Conservation (phyloP, 2,113 vertebrate genomes). For the Chrysemys picta region DNA sequence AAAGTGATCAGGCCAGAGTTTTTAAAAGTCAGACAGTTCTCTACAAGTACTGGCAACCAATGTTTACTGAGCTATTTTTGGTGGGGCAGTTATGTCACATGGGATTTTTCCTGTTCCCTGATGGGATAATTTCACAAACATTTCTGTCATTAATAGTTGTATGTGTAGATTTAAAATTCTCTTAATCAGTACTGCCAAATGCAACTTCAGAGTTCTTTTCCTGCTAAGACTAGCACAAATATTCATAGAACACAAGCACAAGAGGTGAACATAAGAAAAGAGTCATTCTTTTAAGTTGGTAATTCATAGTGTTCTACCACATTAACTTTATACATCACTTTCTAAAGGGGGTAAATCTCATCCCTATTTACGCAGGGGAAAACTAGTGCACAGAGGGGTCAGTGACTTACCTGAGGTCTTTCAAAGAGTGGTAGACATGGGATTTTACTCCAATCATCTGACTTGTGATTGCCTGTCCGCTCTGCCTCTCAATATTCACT, state of each 20-base stretch:
- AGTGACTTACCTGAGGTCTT: not conserved
- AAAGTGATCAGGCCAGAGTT: too few species aligned
- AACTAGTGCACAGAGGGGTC: not conserved
- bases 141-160: not conserved
- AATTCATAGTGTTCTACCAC: not conserved
- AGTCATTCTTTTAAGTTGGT: not conserved
- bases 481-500: not conserved
- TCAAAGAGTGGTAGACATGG: not conserved
- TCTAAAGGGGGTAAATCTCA: not conserved
- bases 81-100: not conserved
- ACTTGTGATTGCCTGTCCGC: not conserved
- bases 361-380: not conserved
- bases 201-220: not conserved
- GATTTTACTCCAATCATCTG: not conserved
- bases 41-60: not conserved
- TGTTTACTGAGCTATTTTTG: not conserved
- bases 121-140: not conserved
- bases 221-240: not conserved
- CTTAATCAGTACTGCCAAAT: not conserved
- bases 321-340: not conserved
- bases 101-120: not conserved
- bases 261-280: not conserved
- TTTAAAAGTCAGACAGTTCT: not conserved
- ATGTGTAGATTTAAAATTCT: not conserved
- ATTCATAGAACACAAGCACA: not conserved